Base-by-base conservation (phyloP, 2,797 vertebrate species). In the Epinephelus awoara region DNA sequence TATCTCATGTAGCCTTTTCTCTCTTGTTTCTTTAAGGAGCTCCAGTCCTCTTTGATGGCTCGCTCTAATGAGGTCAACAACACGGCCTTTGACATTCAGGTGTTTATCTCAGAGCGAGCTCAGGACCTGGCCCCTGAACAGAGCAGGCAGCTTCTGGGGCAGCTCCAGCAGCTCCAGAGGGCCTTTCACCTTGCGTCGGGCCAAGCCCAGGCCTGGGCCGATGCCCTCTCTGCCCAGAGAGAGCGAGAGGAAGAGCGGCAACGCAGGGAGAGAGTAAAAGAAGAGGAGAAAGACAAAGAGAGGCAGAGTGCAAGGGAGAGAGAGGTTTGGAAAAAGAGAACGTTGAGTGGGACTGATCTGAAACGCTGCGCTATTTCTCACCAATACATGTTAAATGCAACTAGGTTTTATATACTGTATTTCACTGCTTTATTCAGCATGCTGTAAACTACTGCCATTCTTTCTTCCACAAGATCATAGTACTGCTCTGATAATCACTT, bases 81-180 rank as follows among this genome's bases (percentile, higher is more conserved):
- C 21, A 85, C 96, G 0, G 97, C 95, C 52, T 95, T 96, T 0
- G 95, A 96, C 84, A 88, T 97, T 79, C 97, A 99, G 92, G 77
- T 97, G 72, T 98, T 99, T 76, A 96, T 99, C 89, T 98, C 98
- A 0, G 97, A 99, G 93, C 96, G 95, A 0, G 96, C 97, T 0
- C 97, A 96, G 91, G 97, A 99, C 80, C 80, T 98, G 79, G 94
- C 87, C 3, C 96, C 96, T 0, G 96, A 97, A 86, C 97, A 98
- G 92, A 99, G 96, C 93, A 90, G 95, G 77, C 94, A 93, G 79
- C 95, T 99, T 27, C 95, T 99, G 70, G 92, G 93, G 79, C 95
- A 96, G 87, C 96, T 99, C 18, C 96, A 96, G 58, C 96, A 97
- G 90, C 94, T 99, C 56, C 98, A 99, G 90, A 94, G 80, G 79